A percentile compares a stretch with the other conserved stretches of the same genome.
Evolutionary conservation across 2,888 invertebrate genomes (phyloP).

Genomic region (Bugulina stolonifera): DNA sequence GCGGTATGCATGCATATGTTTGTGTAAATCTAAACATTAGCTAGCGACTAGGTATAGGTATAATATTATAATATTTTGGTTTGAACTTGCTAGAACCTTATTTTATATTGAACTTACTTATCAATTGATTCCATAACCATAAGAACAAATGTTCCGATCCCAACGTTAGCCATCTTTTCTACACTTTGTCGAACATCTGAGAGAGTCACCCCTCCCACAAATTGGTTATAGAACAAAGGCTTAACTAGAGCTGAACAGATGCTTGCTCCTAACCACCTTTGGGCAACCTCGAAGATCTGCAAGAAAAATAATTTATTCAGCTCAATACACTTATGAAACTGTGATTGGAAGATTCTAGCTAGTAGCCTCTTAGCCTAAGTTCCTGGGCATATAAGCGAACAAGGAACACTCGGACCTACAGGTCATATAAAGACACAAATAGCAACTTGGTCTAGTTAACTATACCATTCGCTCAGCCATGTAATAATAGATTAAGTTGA

Average conservation of each 20-base stretch:
- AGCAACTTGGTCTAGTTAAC: too few species aligned
- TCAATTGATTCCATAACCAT: neutral
- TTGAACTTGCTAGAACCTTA: neutral
- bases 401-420: too few species aligned
- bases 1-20: neutral
- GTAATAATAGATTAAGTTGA: too few species aligned
- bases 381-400: too few species aligned
- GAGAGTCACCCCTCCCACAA: conserved; percentile 53
- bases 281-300: neutral
- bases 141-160: neutral
- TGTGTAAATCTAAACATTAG: neutral
- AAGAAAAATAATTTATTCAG: too few species aligned
- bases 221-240: conserved; percentile 54
- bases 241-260: conserved; percentile 2
- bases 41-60: neutral
- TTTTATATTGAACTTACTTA: neutral
- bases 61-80: too few species aligned
- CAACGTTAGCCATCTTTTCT: conserved; percentile 31
- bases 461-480: too few species aligned
- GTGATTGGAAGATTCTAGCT: too few species aligned
- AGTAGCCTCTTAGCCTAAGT: too few species aligned
- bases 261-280: neutral
- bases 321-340: too few species aligned
- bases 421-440: too few species aligned
- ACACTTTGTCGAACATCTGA: conserved; percentile 40